phyloP scores from a whole-genome alignment of 2,888 invertebrate species.

The Altica lythri region DNA sequence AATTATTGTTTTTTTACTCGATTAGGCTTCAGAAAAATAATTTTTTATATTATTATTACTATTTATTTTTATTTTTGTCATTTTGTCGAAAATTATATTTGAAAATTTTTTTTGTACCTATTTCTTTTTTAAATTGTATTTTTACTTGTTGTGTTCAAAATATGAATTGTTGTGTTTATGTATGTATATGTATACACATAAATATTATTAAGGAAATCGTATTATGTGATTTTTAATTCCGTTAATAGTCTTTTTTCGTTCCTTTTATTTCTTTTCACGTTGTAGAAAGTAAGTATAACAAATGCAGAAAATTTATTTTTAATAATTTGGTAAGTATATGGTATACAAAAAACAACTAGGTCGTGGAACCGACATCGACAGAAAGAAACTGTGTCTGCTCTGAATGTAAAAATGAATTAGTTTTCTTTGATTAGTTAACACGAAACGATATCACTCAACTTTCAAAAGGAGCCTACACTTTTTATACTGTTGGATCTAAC shows the following conservation, averaged over 20 bases:
- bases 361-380: too few relatives aligned
- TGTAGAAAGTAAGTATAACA: background rate
- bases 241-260: constrained; percentile 16
- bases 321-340: background rate
- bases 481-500: too few relatives aligned
- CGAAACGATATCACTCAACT: too few relatives aligned
- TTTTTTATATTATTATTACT: constrained; percentile 38
- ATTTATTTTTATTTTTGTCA: constrained; percentile 44
- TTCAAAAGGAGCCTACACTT: too few relatives aligned
- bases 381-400: background rate
- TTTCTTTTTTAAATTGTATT: constrained; percentile 49
- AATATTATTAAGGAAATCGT: constrained; percentile 55
- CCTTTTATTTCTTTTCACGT: background rate
- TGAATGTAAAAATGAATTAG: too few relatives aligned
- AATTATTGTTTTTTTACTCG: constrained; percentile 29
- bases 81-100: constrained; percentile 38
- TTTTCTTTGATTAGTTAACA: too few relatives aligned
- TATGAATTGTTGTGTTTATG: constrained; percentile 59
- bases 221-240: constrained; percentile 57
- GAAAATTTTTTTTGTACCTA: constrained; percentile 46
- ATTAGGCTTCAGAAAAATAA: constrained; percentile 34
- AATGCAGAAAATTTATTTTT: background rate
- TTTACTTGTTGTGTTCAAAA: constrained; percentile 58
- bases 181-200: constrained; percentile 58
- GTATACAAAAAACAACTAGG: background rate